These are phyloP conservation scores for Drosophila engyochracea DNA, from an alignment of 2,888 invertebrate genomes.

Conservation along the genomic window DNA sequence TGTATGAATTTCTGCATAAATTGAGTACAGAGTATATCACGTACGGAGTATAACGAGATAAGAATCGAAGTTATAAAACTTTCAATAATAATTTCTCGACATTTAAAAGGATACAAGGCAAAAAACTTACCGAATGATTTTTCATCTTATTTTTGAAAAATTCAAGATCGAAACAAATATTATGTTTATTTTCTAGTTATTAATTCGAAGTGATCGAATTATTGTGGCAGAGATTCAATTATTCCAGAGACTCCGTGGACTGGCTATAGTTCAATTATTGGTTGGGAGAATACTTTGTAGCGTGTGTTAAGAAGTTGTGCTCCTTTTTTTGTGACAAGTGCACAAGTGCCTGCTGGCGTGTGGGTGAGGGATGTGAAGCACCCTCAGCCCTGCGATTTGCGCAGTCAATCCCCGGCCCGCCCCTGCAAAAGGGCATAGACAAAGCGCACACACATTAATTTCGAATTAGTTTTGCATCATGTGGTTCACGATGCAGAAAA, in stretches of 20 bases:
- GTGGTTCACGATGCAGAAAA: slow-evolving; percentile 86
- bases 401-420: slow-evolving; percentile 28
- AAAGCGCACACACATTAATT: slow-evolving; percentile 85
- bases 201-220: neutral
- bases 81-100: neutral
- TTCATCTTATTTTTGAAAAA: neutral
- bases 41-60: neutral
- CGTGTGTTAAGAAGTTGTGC: no score
- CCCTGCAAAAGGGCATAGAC: slow-evolving; percentile 59
- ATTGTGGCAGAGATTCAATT: neutral
- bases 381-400: slow-evolving; percentile 15
- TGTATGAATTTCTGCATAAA: no score
- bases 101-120: neutral
- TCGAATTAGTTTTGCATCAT: slow-evolving; percentile 86
- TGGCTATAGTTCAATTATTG: neutral
- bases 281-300: neutral
- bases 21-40: no score
- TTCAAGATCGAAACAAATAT: no score
- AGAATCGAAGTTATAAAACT: neutral
- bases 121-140: neutral
- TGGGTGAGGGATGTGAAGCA: slow-evolving; percentile 9
- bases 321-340: slow-evolving; percentile 52
- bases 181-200: no score
- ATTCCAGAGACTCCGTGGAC: neutral
- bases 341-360: slow-evolving; percentile 23